Percentiles rank a stretch among this genome's conserved stretches.
These are phyloP conservation scores for Picus viridis DNA, from an alignment of 2,797 vertebrate genomes.

Conservation along the genomic window DNA sequence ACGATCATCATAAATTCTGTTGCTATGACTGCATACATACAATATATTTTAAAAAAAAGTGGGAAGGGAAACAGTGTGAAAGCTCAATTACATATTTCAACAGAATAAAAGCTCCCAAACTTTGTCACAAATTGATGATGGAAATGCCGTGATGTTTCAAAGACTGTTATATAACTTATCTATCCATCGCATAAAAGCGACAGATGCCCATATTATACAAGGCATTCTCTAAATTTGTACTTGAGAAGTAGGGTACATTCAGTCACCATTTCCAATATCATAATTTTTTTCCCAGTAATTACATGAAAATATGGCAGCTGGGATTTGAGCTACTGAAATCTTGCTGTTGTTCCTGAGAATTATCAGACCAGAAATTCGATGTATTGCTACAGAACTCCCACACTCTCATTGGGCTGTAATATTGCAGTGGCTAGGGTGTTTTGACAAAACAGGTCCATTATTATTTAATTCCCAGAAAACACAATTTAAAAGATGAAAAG, in stretches of 20 bases:
- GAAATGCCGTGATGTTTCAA: constrained; percentile 22
- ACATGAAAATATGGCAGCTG: constrained; percentile 52
- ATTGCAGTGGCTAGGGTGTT: constrained; percentile 20
- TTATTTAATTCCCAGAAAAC: constrained; percentile 45
- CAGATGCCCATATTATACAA: not conserved
- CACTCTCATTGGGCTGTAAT: constrained; percentile 41
- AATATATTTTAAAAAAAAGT: not conserved
- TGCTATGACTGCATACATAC: not conserved
- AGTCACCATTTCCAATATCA: not conserved
- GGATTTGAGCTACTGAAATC: constrained; percentile 60
- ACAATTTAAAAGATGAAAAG: constrained; percentile 49
- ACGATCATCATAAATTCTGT: not conserved
- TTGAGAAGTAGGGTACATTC: constrained; percentile 37
- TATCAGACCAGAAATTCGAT: constrained; percentile 43
- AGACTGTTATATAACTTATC: not conserved
- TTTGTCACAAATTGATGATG: constrained; percentile 19
- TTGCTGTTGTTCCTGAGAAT: constrained; percentile 43
- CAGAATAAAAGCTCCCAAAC: constrained; percentile 17
- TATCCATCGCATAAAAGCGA: not conserved
- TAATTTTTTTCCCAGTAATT: constrained; percentile 50
- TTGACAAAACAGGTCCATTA: constrained; percentile 43
- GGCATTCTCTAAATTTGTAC: not conserved
- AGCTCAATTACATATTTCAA: constrained; percentile 3
- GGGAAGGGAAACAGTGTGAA: not conserved
- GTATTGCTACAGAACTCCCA: constrained; percentile 34